Percentiles rank a stretch among this genome's conserved stretches.
These are phyloP conservation scores for Apolygus lucorum DNA, from an alignment of 1,140 invertebrate species.

Conservation along the genomic window DNA sequence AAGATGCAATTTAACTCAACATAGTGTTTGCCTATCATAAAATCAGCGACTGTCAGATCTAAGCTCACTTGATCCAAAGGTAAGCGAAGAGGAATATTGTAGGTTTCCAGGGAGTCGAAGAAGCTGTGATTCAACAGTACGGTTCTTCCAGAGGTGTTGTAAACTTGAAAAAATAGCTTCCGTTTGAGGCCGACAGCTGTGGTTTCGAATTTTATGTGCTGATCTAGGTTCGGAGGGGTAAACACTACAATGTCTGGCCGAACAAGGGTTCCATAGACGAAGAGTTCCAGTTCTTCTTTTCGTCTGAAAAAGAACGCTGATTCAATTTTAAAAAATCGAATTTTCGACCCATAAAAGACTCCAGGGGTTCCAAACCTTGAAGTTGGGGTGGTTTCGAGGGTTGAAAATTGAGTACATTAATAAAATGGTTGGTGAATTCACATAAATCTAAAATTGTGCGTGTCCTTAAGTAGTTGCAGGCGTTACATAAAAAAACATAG, in stretches of 20 bases:
- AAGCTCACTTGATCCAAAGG: conserved; percentile 1
- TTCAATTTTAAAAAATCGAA: too few species aligned
- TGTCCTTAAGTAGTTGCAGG: too few species aligned
- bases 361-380: too few species aligned
- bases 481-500: too few species aligned
- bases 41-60: neutral
- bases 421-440: too few species aligned
- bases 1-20: neutral
- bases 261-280: neutral
- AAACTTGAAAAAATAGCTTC: neutral
- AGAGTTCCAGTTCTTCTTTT: conserved; percentile 14
- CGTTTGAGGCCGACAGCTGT: conserved; percentile 5
- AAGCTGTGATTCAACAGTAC: conserved; percentile 7
- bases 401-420: too few species aligned
- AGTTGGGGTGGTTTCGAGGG: too few species aligned
- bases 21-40: neutral
- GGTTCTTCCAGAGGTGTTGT: conserved; percentile 10
- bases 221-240: neutral
- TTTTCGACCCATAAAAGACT: too few species aligned
- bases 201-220: conserved; percentile 8
- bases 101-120: conserved; percentile 9
- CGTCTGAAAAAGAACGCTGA: conserved; percentile 5
- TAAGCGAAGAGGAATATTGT: neutral
- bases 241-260: conserved; percentile 10
- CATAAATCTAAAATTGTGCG: too few species aligned